phyloP scores from a whole-genome alignment of 2,797 vertebrate species.

The Emydoidea blandingii region DNA sequence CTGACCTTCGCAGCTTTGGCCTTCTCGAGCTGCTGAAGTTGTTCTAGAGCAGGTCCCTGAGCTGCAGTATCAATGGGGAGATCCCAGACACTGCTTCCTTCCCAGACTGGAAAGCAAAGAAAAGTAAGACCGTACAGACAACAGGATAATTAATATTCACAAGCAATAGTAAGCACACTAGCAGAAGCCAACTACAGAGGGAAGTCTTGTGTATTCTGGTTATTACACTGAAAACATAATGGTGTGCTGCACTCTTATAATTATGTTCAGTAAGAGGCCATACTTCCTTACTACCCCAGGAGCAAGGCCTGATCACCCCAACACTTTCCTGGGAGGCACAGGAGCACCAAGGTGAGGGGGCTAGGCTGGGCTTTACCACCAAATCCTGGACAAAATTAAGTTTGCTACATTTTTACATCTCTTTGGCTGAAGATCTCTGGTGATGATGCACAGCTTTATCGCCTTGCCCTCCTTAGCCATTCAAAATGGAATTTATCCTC shows the following conservation, averaged over 20 bases:
- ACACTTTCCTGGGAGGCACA: not conserved
- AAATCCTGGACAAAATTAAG: not conserved
- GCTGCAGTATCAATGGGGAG: conserved; percentile 93
- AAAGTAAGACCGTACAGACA: conserved; percentile 31
- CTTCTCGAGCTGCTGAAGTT: conserved; percentile 98
- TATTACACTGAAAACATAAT: not conserved
- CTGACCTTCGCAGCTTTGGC: conserved; percentile 94
- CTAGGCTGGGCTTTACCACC: not conserved
- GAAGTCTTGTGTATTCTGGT: not conserved
- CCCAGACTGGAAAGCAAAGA: conserved; percentile 89
- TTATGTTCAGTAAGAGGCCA: conserved; percentile 10
- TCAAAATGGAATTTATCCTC: not conserved
- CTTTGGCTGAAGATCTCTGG: not conserved
- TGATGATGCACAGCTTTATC: not conserved
- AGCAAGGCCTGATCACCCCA: not conserved
- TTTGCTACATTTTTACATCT: no score
- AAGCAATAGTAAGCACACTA: conserved; percentile 52
- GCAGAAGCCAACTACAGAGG: not conserved
- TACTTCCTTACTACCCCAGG: not conserved
- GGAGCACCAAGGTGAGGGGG: not conserved
- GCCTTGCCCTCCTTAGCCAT: not conserved
- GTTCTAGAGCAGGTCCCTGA: conserved; percentile 93
- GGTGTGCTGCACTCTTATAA: not conserved
- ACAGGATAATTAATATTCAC: not conserved
- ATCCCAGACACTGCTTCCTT: conserved; percentile 98